A percentile compares a stretch with the other conserved stretches of the same genome.
Evolutionary conservation across 2,113 vertebrate genomes (phyloP).

Genomic region (Oreochromis aureus): DNA sequence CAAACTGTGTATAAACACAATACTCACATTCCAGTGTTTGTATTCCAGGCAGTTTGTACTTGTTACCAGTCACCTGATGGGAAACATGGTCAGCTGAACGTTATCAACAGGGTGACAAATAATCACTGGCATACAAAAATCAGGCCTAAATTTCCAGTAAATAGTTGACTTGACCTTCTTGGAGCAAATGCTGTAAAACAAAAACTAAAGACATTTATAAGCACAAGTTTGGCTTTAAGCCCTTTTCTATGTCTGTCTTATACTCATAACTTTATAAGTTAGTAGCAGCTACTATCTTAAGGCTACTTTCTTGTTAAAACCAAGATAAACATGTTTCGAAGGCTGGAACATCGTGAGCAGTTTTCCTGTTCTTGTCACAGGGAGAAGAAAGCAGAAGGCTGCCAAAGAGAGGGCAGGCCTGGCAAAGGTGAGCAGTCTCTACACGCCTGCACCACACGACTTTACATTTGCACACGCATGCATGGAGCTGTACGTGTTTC

Average conservation of each 20-base stretch:
- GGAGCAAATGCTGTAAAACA: background rate
- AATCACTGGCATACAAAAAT: background rate
- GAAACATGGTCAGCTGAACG: background rate
- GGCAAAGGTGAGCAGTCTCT: conserved; percentile 76
- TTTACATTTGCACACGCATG: background rate
- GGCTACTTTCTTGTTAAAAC: background rate
- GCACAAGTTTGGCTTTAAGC: background rate
- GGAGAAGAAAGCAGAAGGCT: conserved; percentile 87
- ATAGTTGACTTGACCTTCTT: background rate
- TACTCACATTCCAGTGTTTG: background rate
- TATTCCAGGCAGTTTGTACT: background rate
- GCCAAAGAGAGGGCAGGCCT: conserved; percentile 85
- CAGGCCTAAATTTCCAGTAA: background rate
- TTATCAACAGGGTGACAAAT: background rate
- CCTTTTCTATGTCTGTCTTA: background rate
- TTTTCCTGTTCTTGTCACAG: conserved; percentile 53
- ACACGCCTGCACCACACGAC: no score
- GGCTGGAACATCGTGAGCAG: background rate
- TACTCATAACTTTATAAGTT: background rate
- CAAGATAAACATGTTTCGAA: background rate
- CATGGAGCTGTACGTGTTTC: background rate
- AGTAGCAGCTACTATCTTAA: background rate
- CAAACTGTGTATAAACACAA: background rate
- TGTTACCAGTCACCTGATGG: background rate
- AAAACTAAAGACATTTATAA: no score